A percentile compares a stretch with the other conserved stretches of the same genome.
Evolutionary conservation across 2,797 vertebrate genomes (phyloP).

Genomic region (Pseudotriccus pelzelni): DNA sequence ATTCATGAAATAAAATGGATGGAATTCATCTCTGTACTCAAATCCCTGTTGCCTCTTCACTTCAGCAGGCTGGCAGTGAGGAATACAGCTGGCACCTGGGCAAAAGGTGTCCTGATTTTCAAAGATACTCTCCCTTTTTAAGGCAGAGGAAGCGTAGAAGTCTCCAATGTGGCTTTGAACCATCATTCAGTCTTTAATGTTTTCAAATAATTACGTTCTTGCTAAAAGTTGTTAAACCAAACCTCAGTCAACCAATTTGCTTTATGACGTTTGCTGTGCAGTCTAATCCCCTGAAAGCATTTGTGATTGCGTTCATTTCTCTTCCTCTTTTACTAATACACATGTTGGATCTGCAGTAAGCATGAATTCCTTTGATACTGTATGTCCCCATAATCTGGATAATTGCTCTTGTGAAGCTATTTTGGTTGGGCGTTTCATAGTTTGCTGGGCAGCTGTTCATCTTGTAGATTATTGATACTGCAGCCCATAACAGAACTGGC

Average conservation of each 20-base stretch:
- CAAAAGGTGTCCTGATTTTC: neutral
- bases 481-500: neutral
- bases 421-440: neutral
- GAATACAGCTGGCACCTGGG: neutral
- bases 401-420: neutral
- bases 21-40: neutral
- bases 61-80: neutral
- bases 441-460: constrained; percentile 3
- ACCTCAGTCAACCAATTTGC: neutral
- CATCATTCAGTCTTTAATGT: neutral
- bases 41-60: neutral
- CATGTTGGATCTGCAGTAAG: neutral
- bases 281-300: neutral
- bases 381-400: neutral
- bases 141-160: neutral
- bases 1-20: neutral
- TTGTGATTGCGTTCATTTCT: neutral
- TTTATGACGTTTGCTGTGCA: neutral
- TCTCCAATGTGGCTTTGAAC: neutral
- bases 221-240: neutral
- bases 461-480: neutral
- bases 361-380: neutral
- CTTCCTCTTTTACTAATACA: neutral
- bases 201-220: neutral
- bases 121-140: neutral